A percentile compares a stretch with the other conserved stretches of the same genome.
These are phyloP conservation scores for Coryphaenoides rupestris DNA, from an alignment of 2,113 vertebrate species.

Conservation along the genomic window DNA sequence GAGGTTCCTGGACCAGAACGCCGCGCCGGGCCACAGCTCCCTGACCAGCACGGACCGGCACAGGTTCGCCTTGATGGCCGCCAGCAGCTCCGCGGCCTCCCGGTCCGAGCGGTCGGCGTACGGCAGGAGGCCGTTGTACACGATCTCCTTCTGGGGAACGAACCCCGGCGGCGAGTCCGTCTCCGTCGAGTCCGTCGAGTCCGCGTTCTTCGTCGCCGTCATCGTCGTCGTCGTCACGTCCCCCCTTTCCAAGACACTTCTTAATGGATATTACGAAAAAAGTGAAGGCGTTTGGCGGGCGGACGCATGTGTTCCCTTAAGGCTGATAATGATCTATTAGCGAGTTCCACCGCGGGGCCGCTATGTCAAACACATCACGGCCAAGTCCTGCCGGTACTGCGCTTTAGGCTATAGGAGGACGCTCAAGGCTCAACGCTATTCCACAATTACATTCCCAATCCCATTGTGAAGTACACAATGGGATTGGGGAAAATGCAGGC, in stretches of 20 bases:
- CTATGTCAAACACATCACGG: no score
- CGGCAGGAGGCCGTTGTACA: constrained; percentile 89
- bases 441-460: no score
- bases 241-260: no score
- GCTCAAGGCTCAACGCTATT: not conserved
- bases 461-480: no score
- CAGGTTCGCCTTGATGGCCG: constrained; percentile 88
- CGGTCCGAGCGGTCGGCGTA: constrained; percentile 83
- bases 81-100: constrained; percentile 83
- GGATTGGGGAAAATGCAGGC: no score
- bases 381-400: no score
- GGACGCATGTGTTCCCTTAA: no score
- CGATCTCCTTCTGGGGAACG: constrained; percentile 85
- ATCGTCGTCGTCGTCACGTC: no score
- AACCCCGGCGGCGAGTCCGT: constrained; percentile 48
- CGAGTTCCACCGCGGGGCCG: no score
- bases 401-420: not conserved
- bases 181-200: constrained; percentile 33
- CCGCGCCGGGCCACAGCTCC: constrained; percentile 94
- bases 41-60: constrained; percentile 87
- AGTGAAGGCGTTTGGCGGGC: no score
- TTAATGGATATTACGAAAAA: no score
- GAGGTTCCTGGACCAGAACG: constrained; percentile 92
- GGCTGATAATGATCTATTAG: no score
- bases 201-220: constrained; percentile 30